A percentile compares a stretch with the other conserved stretches of the same genome.
Evolutionary conservation across 2,113 vertebrate species (phyloP).

Genomic region (Plestiodon gilberti): DNA sequence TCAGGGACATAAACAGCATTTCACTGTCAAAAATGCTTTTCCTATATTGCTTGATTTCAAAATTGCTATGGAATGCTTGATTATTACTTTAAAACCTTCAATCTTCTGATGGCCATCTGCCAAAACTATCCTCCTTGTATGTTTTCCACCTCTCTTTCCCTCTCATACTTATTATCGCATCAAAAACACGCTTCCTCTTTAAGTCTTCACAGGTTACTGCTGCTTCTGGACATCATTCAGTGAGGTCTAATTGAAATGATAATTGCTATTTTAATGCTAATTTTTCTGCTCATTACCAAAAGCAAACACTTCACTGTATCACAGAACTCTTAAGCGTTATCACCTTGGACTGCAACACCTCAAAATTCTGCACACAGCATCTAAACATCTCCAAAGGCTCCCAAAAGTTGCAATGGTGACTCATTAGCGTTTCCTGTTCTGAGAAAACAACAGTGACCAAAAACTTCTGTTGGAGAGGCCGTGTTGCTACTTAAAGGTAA

Average conservation of each 20-base stretch:
- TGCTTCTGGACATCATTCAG: constrained; percentile 9
- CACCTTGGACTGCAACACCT: background rate
- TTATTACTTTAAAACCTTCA: constrained; percentile 20
- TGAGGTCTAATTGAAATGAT: constrained; percentile 10
- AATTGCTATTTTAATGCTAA: constrained; percentile 17
- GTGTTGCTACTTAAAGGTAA: background rate
- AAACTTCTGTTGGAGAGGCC: background rate
- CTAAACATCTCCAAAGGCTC: background rate
- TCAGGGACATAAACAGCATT: background rate
- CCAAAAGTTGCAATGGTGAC: background rate
- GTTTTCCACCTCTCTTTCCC: constrained; percentile 19
- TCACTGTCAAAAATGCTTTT: background rate
- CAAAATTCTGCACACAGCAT: background rate
- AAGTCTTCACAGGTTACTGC: background rate
- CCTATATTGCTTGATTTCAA: background rate
- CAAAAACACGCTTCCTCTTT: background rate
- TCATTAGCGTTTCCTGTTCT: background rate
- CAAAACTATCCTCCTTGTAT: background rate
- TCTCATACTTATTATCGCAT: background rate
- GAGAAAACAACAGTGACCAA: background rate
- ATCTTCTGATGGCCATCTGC: constrained; percentile 7
- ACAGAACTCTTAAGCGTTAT: background rate
- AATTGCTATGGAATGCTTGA: constrained; percentile 7
- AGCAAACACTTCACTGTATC: background rate
- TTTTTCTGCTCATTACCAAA: constrained; percentile 12